Evolutionary conservation across 2,888 invertebrate genomes (phyloP), one percentile per base, ranked within the genome.

Genomic region (Pollenia angustigena): DNA sequence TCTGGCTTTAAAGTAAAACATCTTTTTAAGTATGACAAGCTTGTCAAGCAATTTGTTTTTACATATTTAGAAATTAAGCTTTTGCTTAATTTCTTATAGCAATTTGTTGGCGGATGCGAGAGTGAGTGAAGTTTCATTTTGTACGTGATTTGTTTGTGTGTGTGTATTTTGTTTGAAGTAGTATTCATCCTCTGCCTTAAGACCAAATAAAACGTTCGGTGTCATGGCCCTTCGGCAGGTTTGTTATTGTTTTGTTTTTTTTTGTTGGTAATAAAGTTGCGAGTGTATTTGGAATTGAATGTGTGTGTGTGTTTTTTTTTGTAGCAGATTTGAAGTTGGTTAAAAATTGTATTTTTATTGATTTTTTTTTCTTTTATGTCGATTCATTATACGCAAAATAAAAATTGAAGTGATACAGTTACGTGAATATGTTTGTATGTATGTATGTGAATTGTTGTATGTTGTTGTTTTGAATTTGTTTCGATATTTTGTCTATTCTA

Each of bases 161-260:
- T 60, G 50, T 50, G 40, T 32, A 32, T 32, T 12, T 46, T 72
- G 8, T 46, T 56, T 72, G 56, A n/a, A 56, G 58, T 58, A 23
- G 46, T 46, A 14, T 32, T 56, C 44, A 52, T 72, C 60, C 79
- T 85, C 79, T 85, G 84, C 68, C 74, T 74, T 68, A 79, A 74
- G 84, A 52, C 60, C 48, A 48, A 85, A 79, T 42, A 60, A 80
- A 79, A 85, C 69, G 54, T 79, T 86, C 50, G 83, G 62, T 86
- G 79, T 80, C 86, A 80, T 86, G 80, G 86, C 16, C 76, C 64
- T 52, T 76, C 46, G 50, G 9, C n/a, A 44, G 50, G 44, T 60
- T 82, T 68, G 32, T 58, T 84, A 52, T 72, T 58, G 46, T 76
- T 46, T 16, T 42, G 42, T 56, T 81, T 8, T 48, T 48, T 69